Percentiles rank a stretch among this genome's conserved stretches.
Evolutionary conservation across 1,140 invertebrate species (phyloP).

Genomic region (Probaryconus sp.): DNA sequence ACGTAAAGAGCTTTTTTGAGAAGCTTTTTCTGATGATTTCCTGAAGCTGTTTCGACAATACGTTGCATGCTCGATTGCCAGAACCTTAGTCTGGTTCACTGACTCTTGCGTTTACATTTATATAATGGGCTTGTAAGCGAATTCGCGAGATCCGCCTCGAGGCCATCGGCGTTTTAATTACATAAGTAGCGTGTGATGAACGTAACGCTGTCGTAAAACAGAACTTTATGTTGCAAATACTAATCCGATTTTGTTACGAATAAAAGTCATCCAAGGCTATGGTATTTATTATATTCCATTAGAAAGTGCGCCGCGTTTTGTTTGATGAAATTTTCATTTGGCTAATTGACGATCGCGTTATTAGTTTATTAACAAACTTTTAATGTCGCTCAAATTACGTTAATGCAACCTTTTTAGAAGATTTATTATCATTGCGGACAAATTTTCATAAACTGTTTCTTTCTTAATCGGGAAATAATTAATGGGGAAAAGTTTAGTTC

Average conservation of each 20-base stretch:
- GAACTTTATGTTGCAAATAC: slow-evolving; percentile 31
- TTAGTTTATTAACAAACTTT: no score
- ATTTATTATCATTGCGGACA: no score
- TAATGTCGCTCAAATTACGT: no score
- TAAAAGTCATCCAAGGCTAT: slow-evolving; percentile 31
- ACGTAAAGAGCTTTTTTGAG: no score
- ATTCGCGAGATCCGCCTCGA: slow-evolving; percentile 56
- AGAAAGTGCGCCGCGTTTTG: slow-evolving; percentile 31
- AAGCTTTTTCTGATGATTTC: slow-evolving; percentile 37
- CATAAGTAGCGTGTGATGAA: slow-evolving; percentile 35
- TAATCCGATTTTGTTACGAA: slow-evolving; percentile 43
- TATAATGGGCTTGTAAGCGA: slow-evolving; percentile 49
- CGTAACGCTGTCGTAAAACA: slow-evolving; percentile 38
- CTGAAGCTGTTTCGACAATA: slow-evolving; percentile 45
- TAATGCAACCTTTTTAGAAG: no score
- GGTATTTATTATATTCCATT: slow-evolving; percentile 32
- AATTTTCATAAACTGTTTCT: no score
- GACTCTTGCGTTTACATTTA: slow-evolving; percentile 60
- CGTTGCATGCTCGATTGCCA: slow-evolving; percentile 45
- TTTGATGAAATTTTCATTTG: slow-evolving; percentile 23
- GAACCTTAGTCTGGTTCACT: slow-evolving; percentile 50
- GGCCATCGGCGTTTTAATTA: slow-evolving; percentile 44
- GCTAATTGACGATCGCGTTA: no score
- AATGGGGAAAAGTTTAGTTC: no score
- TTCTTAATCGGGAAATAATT: no score